These are phyloP conservation scores for Clamator glandarius DNA, from an alignment of 2,797 vertebrate genomes.

Conservation along the genomic window DNA sequence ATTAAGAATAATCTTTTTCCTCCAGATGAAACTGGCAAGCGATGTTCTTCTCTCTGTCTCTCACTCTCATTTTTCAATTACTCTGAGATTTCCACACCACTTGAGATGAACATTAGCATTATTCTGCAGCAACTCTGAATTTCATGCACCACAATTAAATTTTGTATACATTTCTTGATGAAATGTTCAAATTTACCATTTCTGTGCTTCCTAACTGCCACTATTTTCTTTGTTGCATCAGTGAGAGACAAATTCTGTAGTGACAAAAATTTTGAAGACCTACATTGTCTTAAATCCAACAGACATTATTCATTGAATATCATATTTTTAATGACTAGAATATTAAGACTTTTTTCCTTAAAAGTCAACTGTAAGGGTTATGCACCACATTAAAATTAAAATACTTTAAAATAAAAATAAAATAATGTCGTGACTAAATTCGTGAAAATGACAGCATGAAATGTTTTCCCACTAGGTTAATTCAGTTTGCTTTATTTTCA, in stretches of 20 bases:
- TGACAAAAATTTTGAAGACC: background rate
- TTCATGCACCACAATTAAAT: background rate
- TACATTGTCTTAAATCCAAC: background rate
- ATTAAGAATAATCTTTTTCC: background rate
- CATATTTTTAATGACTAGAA: background rate
- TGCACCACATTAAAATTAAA: background rate
- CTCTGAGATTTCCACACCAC: background rate
- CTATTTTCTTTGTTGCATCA: background rate
- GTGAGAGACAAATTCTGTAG: background rate
- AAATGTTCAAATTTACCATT: background rate
- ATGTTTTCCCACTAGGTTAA: background rate
- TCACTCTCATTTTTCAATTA: background rate
- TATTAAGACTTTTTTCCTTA: background rate
- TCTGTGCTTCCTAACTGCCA: background rate
- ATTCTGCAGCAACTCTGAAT: background rate
- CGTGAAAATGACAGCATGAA: background rate
- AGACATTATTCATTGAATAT: background rate
- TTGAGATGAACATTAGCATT: background rate
- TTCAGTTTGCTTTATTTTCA: background rate
- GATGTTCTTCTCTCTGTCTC: background rate
- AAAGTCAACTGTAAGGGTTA: background rate
- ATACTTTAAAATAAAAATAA: background rate
- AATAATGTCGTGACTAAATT: background rate
- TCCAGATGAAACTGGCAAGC: background rate
- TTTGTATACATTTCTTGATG: background rate